phyloP scores from a whole-genome alignment of 2,797 vertebrate species.

The Phrynocephalus guinanensis region DNA sequence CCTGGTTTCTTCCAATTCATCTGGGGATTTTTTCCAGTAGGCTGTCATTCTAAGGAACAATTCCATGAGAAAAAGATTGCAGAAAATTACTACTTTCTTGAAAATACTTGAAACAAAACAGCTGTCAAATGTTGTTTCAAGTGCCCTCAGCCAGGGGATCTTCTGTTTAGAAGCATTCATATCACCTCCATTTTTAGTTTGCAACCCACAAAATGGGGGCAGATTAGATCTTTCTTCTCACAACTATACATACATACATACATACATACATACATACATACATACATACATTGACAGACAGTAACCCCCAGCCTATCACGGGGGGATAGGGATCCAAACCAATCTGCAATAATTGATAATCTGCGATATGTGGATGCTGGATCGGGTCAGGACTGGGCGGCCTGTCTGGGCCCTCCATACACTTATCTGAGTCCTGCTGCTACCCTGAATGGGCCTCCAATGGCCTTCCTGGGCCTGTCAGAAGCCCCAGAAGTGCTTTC shows the following conservation, averaged over 20 bases:
- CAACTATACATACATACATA: background rate
- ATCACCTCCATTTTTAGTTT: background rate
- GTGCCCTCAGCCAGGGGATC: background rate
- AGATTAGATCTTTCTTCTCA: background rate
- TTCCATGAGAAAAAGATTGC: background rate
- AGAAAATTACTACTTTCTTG: background rate
- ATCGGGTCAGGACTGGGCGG: no score
- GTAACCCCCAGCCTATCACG: no score
- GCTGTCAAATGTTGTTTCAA: background rate
- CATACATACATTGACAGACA: no score
- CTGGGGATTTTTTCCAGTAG: background rate
- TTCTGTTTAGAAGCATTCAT: background rate
- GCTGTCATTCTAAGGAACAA: background rate
- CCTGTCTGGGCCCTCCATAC: no score
- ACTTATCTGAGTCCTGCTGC: no score
- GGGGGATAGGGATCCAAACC: no score
- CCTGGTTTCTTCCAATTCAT: background rate
- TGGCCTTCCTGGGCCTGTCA: no score
- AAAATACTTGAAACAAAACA: constrained; percentile 7
- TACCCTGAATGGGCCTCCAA: no score
- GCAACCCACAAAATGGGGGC: background rate
- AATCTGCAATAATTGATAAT: no score
- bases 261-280: background rate
- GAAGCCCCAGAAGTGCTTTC: no score
- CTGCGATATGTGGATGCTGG: no score